Percentiles rank a stretch among this genome's conserved stretches.
These are phyloP conservation scores for Osedax fenrisi DNA, from an alignment of 2,888 invertebrate genomes.

Conservation along the genomic window DNA sequence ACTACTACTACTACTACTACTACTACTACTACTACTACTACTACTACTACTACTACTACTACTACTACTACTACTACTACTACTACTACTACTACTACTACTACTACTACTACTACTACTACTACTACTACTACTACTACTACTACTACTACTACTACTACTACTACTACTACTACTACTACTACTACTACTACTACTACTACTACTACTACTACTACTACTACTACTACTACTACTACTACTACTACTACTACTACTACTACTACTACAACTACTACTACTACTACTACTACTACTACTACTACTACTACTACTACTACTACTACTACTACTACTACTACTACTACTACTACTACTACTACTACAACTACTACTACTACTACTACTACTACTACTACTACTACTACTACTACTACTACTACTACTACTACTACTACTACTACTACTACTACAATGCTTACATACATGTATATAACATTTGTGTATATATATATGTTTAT, in stretches of 20 bases:
- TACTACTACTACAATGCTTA: background rate
- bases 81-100: conserved; percentile 6
- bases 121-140: conserved; percentile 1
- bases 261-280: background rate
- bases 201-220: background rate
- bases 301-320: background rate
- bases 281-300: background rate
- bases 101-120: background rate
- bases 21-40: conserved; percentile 3
- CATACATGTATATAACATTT: too few relatives aligned
- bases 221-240: background rate
- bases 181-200: background rate
- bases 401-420: background rate
- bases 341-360: background rate
- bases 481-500: too few relatives aligned
- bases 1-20: conserved; percentile 5
- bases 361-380: background rate
- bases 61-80: conserved; percentile 1
- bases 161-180: background rate
- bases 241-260: background rate
- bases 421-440: background rate
- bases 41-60: background rate
- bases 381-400: background rate
- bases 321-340: background rate
- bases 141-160: background rate